Evolutionary conservation across 2,797 vertebrate species (phyloP).

Genomic region (Steatocranus sp.): DNA sequence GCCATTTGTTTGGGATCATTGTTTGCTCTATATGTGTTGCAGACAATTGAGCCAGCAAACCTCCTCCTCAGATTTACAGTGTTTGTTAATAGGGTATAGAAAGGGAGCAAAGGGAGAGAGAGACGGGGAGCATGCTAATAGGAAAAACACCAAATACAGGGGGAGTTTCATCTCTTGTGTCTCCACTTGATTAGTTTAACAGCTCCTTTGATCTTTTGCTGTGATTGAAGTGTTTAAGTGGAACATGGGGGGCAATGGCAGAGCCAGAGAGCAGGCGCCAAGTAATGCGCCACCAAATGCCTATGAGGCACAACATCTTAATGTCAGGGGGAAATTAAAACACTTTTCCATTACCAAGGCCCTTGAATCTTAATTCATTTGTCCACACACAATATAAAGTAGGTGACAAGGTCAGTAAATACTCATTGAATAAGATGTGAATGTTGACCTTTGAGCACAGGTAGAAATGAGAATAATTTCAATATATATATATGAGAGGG

Average conservation of each 20-base stretch:
- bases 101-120: conserved; percentile 61
- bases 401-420: conserved; percentile 81
- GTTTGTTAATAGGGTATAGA: conserved; percentile 72
- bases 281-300: conserved; percentile 88
- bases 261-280: conserved; percentile 80
- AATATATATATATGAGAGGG: conserved; percentile 41
- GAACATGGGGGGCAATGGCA: conserved; percentile 88
- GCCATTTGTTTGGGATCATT: conserved; percentile 64
- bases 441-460: conserved; percentile 76
- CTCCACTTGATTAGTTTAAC: conserved; percentile 98
- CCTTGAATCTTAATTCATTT: conserved; percentile 93
- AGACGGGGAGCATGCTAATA: conserved; percentile 35
- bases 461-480: conserved; percentile 59
- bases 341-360: conserved; percentile 89
- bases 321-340: conserved; percentile 99
- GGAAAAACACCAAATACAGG: conserved; percentile 75
- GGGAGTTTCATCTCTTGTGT: conserved; percentile 78
- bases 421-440: conserved; percentile 74
- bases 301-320: conserved; percentile 94
- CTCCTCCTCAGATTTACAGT: conserved; percentile 66
- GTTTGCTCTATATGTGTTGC: conserved; percentile 75
- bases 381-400: conserved; percentile 80
- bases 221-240: conserved; percentile 96
- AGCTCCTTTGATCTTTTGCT: conserved; percentile 94
- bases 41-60: conserved; percentile 75